phyloP scores from a whole-genome alignment of 2,113 vertebrate species.

The Archocentrus centrarchus region DNA sequence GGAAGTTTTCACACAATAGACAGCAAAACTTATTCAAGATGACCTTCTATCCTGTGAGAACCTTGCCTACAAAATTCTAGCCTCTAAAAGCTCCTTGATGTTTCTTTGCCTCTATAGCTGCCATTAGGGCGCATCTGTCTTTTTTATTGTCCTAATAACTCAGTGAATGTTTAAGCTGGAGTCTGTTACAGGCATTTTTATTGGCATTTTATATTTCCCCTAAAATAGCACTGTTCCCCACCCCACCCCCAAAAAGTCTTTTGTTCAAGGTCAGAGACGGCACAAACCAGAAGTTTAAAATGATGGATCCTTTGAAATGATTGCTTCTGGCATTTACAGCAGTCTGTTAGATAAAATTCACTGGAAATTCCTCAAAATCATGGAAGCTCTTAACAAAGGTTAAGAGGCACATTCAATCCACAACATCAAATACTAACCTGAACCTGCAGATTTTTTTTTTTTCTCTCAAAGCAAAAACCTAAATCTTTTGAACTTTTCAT shows the following conservation, averaged over 20 bases:
- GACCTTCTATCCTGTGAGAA: not conserved
- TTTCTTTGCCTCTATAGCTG: not conserved
- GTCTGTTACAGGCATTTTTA: not conserved
- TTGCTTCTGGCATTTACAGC: not conserved
- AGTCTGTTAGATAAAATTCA: not conserved
- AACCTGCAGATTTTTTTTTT: not conserved
- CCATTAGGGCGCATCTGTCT: not conserved
- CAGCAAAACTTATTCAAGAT: not conserved
- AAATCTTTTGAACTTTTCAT: not conserved
- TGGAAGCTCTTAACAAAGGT: not conserved
- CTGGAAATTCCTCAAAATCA: not conserved
- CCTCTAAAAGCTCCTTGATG: not conserved
- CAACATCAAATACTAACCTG: not conserved
- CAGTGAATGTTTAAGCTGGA: not conserved
- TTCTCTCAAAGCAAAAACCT: not conserved
- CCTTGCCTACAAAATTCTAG: not conserved
- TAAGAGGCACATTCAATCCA: not conserved
- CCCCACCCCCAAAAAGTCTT: not conserved
- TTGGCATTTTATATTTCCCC: slow-evolving; percentile 7
- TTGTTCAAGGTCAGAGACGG: not conserved
- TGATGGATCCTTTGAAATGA: slow-evolving; percentile 28
- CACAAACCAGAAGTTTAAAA: not conserved
- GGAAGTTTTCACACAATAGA: not conserved
- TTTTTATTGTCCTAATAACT: not conserved
- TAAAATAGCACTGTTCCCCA: not conserved